Conservation (phyloP, 2,797 vertebrate species). For the Chiropotes sagulatus region DNA sequence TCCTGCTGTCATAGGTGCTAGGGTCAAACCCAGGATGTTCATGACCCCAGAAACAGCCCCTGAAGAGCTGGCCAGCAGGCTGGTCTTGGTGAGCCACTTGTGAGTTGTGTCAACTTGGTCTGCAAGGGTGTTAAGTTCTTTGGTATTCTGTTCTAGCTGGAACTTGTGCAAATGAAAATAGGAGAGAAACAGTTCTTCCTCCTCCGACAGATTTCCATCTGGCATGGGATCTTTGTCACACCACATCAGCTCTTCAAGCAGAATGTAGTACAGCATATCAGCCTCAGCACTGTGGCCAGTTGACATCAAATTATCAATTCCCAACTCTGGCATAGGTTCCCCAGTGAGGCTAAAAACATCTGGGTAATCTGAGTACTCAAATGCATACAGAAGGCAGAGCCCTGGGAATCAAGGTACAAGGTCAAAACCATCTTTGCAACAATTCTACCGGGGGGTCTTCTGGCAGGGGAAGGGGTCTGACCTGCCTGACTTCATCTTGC, state of each 20-base stretch:
- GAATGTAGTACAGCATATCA: rapidly evolving
- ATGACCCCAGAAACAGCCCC: not conserved
- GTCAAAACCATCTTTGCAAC: too few relatives aligned
- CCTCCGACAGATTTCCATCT: not conserved
- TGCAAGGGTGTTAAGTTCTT: not conserved
- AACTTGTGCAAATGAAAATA: not conserved
- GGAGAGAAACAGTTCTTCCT: not conserved
- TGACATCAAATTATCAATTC: rapidly evolving
- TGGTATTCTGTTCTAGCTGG: not conserved
- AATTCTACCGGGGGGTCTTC: too few relatives aligned
- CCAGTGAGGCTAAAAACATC: not conserved
- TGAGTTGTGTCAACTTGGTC: not conserved
- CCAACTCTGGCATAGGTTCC: not conserved
- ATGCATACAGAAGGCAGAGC: not conserved
- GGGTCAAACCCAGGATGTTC: not conserved
- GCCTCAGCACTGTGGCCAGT: not conserved
- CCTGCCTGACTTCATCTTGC: too few relatives aligned
- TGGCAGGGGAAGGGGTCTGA: too few relatives aligned
- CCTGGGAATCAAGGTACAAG: not conserved
- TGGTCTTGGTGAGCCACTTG: not conserved
- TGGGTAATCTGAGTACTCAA: not conserved
- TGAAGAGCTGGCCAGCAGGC: not conserved
- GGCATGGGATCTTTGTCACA: rapidly evolving
- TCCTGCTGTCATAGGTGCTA: not conserved
- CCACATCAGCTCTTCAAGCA: not conserved